Evolutionary conservation across 2,888 invertebrate species (phyloP), one percentile per base, ranked within the genome.

Genomic region (Anodontia alba): DNA sequence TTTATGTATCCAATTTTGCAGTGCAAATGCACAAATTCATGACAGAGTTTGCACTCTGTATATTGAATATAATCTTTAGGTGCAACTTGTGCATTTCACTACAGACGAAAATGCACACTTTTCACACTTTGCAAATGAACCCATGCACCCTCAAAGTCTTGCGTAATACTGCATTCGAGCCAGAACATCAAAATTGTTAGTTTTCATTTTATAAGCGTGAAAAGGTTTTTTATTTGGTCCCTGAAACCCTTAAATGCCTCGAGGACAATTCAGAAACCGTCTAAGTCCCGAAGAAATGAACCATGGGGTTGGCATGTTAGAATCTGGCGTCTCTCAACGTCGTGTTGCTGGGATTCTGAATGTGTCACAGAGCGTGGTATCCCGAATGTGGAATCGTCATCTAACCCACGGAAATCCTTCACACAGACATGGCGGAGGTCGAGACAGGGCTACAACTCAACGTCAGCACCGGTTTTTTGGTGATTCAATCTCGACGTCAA

Each of bases 341-440:
- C 33, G 66, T 20, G 74, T 74, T 66, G 67, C 49, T 15, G n/a
- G 46, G 43, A 20, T 29, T 20, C 46, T 67, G 23, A 66, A 46
- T 33, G 43, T 74, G 66, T 74, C 67, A 20, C 67, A 74, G 67
- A 67, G 67, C 33, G 49, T 67, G 23, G 49, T 74, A 20, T 26
- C 42, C 36, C 43, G 67, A n/a, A 67, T 74, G 49, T 67, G 67
- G 67, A 23, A 66, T 26, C 29, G 42, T 23, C 33, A 46, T 31
- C 67, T 62, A 23, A 74, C 67, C 26, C 43, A 66, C 42, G 74
- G 67, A 12, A 23, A 74, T 67, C 46, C 46, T 46, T 46, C 20
- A 3, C 46, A 46, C n/a, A n/a, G n/a, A n/a, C 46, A 46, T 46
- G n/a, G 46, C 46, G 57, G 38, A 36, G 8, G 46, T 8, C 46